These are phyloP conservation scores for Cassiopea andromeda DNA, from an alignment of 30 jellyfish, hydroid and myxozoan genomes.

Conservation along the genomic window DNA sequence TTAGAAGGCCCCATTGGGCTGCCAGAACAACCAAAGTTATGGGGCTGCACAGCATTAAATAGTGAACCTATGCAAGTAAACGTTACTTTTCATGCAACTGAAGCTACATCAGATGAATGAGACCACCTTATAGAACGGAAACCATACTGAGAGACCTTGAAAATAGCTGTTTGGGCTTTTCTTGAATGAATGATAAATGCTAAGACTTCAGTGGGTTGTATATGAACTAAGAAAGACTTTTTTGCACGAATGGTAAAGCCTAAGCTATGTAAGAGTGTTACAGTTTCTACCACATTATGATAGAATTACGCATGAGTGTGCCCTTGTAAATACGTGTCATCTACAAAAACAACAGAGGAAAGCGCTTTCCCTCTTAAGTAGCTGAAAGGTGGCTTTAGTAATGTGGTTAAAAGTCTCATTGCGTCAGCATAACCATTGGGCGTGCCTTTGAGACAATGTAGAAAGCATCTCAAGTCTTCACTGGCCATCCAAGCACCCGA, in stretches of 20 bases:
- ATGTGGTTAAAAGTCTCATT: constrained; percentile 49
- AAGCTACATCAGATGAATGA: no score
- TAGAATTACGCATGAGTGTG: constrained; percentile 47
- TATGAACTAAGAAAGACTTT: constrained; percentile 46
- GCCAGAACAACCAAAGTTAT: no score
- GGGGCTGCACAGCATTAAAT: no score
- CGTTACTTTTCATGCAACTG: no score
- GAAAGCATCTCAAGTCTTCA: no score
- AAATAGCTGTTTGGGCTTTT: no score
- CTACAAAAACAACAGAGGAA: constrained; percentile 52
- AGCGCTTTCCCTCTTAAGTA: constrained; percentile 27
- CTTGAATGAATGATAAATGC: constrained; percentile 34
- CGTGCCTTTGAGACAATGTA: constrained; percentile 23
- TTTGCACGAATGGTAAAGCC: constrained; percentile 54
- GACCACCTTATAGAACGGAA: no score
- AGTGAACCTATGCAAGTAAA: no score
- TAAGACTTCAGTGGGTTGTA: constrained; percentile 31
- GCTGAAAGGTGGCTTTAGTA: constrained; percentile 62
- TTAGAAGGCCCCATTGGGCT: no score
- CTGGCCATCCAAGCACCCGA: constrained; percentile 62
- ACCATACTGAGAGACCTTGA: no score
- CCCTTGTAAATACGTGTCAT: constrained; percentile 48
- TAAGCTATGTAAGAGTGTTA: constrained; percentile 16
- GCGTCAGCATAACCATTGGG: constrained; percentile 64
- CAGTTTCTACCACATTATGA: constrained; percentile 28